Evolutionary conservation across 2,888 invertebrate species (phyloP).

Genomic region (Erebia epiphron): DNA sequence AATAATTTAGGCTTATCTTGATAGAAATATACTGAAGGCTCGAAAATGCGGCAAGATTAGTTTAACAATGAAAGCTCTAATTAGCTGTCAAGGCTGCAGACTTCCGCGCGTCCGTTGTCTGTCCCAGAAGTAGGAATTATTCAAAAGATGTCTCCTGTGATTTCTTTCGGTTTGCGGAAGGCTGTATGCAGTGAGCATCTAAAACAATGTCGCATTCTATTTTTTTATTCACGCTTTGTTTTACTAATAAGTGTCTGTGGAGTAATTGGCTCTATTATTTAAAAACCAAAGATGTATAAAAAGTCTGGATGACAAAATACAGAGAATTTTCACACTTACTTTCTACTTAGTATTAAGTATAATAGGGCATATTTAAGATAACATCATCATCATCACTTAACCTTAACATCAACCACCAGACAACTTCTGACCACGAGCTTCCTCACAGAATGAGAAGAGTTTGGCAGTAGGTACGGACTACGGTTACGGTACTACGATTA

Average conservation of each 20-base stretch:
- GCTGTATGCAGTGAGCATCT: slow-evolving; percentile 53
- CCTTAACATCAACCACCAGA: too few species aligned
- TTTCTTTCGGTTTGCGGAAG: slow-evolving; percentile 74
- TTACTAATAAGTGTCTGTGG: slow-evolving; percentile 24
- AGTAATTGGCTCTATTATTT: slow-evolving; percentile 15
- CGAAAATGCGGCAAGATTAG: slow-evolving; percentile 64
- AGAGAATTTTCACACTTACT: background rate
- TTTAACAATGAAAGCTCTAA: slow-evolving; percentile 80
- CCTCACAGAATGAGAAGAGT: too few species aligned
- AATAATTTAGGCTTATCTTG: slow-evolving; percentile 48
- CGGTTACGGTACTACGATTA: too few species aligned
- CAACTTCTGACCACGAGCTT: too few species aligned
- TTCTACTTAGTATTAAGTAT: too few species aligned
- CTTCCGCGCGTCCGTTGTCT: slow-evolving; percentile 61
- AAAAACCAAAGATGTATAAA: background rate
- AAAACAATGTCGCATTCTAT: slow-evolving; percentile 46
- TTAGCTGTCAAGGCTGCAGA: slow-evolving; percentile 80
- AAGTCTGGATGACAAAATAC: background rate
- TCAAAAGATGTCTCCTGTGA: slow-evolving; percentile 77
- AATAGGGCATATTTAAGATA: too few species aligned
- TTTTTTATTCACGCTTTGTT: slow-evolving; percentile 48
- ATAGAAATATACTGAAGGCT: slow-evolving; percentile 41
- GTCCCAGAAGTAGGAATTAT: slow-evolving; percentile 78
- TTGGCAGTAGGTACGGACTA: too few species aligned
- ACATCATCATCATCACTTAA: too few species aligned